Evolutionary conservation across 2,113 vertebrate species (phyloP).

Genomic region (Strix uralensis): DNA sequence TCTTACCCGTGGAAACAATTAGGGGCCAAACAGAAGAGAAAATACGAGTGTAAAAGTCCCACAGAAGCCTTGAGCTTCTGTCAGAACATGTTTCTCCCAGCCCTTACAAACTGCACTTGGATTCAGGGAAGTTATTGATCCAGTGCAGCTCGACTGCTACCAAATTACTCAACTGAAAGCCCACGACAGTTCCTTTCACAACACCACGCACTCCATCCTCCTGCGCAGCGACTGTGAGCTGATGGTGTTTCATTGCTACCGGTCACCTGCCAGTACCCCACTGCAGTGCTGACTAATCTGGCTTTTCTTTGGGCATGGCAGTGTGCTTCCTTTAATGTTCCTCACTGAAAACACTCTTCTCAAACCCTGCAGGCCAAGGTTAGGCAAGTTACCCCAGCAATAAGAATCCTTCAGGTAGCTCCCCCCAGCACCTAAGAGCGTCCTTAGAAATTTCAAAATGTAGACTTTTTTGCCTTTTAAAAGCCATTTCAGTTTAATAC

Average conservation of each 20-base stretch:
- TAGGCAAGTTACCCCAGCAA: neutral
- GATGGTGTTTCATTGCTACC: neutral
- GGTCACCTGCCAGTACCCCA: neutral
- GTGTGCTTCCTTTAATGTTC: neutral
- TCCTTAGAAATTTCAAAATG: neutral
- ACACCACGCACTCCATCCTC: neutral
- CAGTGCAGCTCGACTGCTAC: neutral
- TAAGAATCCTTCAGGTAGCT: neutral
- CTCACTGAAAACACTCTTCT: neutral
- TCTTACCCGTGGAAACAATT: neutral
- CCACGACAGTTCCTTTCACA: neutral
- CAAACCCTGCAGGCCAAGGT: neutral
- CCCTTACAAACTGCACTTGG: neutral
- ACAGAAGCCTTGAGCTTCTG: neutral
- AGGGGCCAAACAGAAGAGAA: neutral
- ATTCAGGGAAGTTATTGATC: neutral
- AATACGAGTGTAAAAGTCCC: neutral
- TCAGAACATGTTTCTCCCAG: neutral
- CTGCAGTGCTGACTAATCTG: neutral
- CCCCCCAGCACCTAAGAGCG: neutral
- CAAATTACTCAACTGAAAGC: constrained; percentile 31
- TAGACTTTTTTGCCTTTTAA: neutral
- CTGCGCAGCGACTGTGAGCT: neutral
- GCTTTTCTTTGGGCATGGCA: neutral
- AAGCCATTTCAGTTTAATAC: neutral